Conservation (phyloP, 2,113 vertebrate genomes). For the Tupaia chinensis region DNA sequence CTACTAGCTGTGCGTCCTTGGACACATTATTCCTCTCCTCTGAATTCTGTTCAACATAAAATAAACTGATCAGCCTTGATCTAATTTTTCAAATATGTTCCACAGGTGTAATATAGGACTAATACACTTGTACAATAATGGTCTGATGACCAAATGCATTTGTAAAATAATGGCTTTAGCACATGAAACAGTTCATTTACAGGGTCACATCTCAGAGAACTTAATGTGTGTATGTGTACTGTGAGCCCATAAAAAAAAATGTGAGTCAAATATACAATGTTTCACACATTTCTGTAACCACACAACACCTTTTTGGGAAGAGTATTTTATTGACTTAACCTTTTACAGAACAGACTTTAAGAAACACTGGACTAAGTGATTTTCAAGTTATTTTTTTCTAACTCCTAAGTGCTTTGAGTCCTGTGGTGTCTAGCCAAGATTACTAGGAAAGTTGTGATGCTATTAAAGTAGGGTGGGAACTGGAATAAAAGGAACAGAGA, state of each 20-base stretch:
- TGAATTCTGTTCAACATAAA: slow-evolving; percentile 30
- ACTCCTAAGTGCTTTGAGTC: slow-evolving; percentile 15
- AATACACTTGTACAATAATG: not conserved
- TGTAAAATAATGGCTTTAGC: not conserved
- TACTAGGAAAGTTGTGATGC: not conserved
- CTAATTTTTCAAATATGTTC: not conserved
- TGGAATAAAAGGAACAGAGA: not conserved
- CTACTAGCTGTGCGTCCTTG: not conserved
- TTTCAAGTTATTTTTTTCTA: not conserved
- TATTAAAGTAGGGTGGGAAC: not conserved
- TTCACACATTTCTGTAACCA: not conserved
- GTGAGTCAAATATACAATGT: not conserved
- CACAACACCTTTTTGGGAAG: not conserved
- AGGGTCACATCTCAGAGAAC: not conserved
- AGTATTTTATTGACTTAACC: not conserved
- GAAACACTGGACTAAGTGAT: not conserved
- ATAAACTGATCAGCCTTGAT: not conserved
- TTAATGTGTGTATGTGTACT: not conserved
- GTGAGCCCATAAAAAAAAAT: not conserved
- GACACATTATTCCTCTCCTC: not conserved
- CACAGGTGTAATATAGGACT: not conserved
- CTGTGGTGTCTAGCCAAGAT: not conserved
- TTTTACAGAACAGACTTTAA: not conserved
- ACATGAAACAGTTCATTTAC: slow-evolving; percentile 15
- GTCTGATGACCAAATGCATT: not conserved